These are phyloP conservation scores for Parapristionchus giblindavisi DNA, from an alignment of 2,888 invertebrate genomes.

Conservation along the genomic window DNA sequence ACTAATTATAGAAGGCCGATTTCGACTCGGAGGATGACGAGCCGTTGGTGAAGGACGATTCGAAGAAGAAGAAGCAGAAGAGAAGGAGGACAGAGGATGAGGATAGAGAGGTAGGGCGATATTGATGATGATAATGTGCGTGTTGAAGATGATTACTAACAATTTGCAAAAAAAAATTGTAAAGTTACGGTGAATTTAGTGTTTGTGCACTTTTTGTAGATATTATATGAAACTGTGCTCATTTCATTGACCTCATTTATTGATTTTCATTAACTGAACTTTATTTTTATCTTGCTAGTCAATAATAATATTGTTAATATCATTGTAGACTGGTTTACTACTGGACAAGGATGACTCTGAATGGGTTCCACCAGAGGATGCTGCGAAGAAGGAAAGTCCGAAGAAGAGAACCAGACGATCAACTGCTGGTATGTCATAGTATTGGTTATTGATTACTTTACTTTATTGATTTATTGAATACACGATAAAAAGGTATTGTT, in stretches of 20 bases:
- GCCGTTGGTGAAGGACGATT: slow-evolving; percentile 5
- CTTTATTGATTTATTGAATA: not conserved
- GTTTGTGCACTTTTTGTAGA: no score
- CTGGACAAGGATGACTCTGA: slow-evolving; percentile 21
- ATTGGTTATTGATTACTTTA: not conserved
- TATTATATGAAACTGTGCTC: no score
- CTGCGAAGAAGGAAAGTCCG: slow-evolving; percentile 6
- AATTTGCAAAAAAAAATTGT: no score
- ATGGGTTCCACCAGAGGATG: slow-evolving; percentile 30
- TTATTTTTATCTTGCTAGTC: no score
- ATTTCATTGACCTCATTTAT: no score
- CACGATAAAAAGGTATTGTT: no score
- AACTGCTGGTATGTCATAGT: not conserved
- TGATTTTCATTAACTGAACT: no score
- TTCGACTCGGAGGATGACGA: slow-evolving; percentile 32
- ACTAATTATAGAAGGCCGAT: no score
- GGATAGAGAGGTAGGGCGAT: slow-evolving; percentile 1
- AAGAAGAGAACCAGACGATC: slow-evolving; percentile 16
- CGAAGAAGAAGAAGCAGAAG: slow-evolving; percentile 11
- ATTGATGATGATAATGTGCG: not conserved
- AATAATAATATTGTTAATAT: no score
- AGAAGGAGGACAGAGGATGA: slow-evolving; percentile 20
- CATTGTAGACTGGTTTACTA: slow-evolving; percentile 7
- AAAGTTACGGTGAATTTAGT: no score
- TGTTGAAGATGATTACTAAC: not conserved